Percentiles rank a stretch among this genome's conserved stretches.
These are phyloP conservation scores for Drosophila serrata DNA, from an alignment of 1,140 invertebrate genomes.

Conservation along the genomic window DNA sequence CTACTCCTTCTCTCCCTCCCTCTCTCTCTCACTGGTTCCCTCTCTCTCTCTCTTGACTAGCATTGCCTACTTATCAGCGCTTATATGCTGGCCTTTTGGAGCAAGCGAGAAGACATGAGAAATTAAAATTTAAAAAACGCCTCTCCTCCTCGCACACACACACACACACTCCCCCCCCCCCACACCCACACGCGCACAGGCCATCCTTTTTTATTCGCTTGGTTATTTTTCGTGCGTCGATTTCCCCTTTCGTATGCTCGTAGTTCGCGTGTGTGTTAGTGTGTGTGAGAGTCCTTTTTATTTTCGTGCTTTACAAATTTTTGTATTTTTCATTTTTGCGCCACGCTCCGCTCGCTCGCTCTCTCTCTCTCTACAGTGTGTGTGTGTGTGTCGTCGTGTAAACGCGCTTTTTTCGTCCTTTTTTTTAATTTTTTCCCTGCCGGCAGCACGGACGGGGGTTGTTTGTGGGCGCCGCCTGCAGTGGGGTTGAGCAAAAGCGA, in stretches of 20 bases:
- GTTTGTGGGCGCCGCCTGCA: conserved; percentile 67
- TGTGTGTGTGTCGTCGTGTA: conserved; percentile 29
- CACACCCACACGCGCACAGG: conserved; percentile 26
- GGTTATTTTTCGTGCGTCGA: conserved; percentile 80
- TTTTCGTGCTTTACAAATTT: conserved; percentile 54
- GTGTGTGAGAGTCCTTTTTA: conserved; percentile 39
- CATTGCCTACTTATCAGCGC: conserved; percentile 46
- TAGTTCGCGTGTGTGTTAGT: conserved; percentile 28
- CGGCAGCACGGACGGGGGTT: conserved; percentile 68
- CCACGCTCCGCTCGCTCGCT: conserved; percentile 53
- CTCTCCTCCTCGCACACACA: conserved; percentile 22
- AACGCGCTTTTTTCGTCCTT: conserved; percentile 29
- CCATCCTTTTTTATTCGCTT: conserved; percentile 73
- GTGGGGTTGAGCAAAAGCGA: conserved; percentile 63
- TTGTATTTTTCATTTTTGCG: conserved; percentile 56
- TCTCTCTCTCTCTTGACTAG: neutral
- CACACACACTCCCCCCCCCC: conserved; percentile 7
- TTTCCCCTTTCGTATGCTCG: conserved; percentile 65
- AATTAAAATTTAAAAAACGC: conserved; percentile 58
- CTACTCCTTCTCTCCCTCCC: neutral
- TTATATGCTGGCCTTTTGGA: neutral
- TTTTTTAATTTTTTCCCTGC: conserved; percentile 53
- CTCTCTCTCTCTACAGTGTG: conserved; percentile 3
- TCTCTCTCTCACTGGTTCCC: too few species aligned
- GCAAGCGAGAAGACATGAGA: conserved; percentile 33